Conservation (phyloP, 1,140 invertebrate genomes). For the Drosophila pseudoananassae region DNA sequence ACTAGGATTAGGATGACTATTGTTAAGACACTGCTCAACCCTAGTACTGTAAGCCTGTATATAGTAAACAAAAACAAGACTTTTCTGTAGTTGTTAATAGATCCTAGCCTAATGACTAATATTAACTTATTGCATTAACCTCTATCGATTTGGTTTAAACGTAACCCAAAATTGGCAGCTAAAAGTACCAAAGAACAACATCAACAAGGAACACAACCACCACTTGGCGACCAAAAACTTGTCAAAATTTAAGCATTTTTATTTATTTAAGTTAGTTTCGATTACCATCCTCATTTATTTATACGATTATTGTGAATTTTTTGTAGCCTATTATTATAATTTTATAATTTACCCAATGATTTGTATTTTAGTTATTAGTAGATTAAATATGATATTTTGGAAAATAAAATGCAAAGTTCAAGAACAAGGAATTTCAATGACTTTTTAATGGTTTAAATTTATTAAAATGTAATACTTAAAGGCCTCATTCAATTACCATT, state of each 20-base stretch:
- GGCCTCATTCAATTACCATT: background rate
- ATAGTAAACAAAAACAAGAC: constrained; percentile 58
- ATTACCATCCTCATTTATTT: constrained; percentile 19
- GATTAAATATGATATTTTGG: constrained; percentile 45
- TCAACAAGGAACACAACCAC: constrained; percentile 18
- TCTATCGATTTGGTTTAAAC: constrained; percentile 56
- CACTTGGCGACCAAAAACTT: constrained; percentile 45
- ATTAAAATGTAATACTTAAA: too few relatives aligned
- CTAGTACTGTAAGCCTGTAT: constrained; percentile 58
- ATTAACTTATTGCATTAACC: constrained; percentile 53
- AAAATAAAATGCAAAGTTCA: constrained; percentile 74
- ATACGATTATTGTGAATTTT: constrained; percentile 32
- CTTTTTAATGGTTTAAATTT: background rate
- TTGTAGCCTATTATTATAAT: constrained; percentile 15
- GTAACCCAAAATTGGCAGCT: constrained; percentile 78
- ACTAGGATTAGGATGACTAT: constrained; percentile 11
- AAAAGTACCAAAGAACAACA: constrained; percentile 81
- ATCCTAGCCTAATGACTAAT: constrained; percentile 32
- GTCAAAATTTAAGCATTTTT: constrained; percentile 60
- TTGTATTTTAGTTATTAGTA: constrained; percentile 45
- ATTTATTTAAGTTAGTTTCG: constrained; percentile 21
- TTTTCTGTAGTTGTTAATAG: constrained; percentile 39
- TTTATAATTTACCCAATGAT: constrained; percentile 39
- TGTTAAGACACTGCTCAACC: constrained; percentile 61
- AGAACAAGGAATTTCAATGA: background rate